Evolutionary conservation across 2,113 vertebrate species (phyloP), one percentile per base, ranked within the genome.

Genomic region (Coturnix japonica): DNA sequence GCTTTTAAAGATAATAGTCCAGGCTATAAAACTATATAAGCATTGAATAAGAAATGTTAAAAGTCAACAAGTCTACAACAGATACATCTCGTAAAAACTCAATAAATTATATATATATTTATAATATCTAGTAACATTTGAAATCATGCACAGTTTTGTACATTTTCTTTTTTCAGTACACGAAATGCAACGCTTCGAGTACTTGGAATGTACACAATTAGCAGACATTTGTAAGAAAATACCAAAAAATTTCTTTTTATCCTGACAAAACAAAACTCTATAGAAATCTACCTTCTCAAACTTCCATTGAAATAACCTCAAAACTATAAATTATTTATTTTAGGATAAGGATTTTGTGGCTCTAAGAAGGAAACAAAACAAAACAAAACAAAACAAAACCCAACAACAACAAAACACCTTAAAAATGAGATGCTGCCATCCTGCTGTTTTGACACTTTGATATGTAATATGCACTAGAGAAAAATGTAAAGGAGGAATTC

Each of bases 31-130:
- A 97, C 96, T 97, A 97, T 96, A 98, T 97, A 97, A 95, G 95
- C 92, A 91, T 94, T 96, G 97, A 93, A 95, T 97, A 97, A 97
- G 96, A 98, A 98, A 98, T 97, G 96, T 97, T 98, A 98, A 92
- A 98, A 92, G 97, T 97, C 93, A 96, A 95, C 92, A 95, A 97
- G 91, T 97, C 97, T 98, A 98, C 96, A 97, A 96, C 96, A 97
- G 96, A 97, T 96, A 97, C 95, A 94, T 93, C 97, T 98, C 96
- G 94, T 98, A 97, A 97, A 98, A 97, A 97, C 97, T 97, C 98
- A 98, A 98, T 98, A 98, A 97, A 98, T 98, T 98, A 98, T 97
- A 98, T 97, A 97, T 97, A 96, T 97, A 97, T 97, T 96, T 96
- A 97, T 97, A 97, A 97, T 97, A 96, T 97, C 96, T 96, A 97